These are phyloP conservation scores for Lacanobia oleracea DNA, from an alignment of 2,888 invertebrate species.

Conservation along the genomic window DNA sequence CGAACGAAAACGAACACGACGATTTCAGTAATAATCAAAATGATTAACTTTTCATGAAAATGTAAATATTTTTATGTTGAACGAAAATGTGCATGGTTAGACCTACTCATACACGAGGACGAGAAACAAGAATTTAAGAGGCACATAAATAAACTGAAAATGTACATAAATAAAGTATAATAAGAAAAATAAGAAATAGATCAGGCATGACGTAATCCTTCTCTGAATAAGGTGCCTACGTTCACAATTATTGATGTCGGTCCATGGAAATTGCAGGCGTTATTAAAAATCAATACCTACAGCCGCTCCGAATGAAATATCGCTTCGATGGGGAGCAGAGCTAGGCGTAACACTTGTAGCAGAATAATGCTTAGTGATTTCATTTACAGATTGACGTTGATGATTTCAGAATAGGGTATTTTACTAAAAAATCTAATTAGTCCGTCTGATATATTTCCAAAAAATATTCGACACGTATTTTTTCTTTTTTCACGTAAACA, in stretches of 20 bases:
- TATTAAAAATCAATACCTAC: conserved; percentile 71
- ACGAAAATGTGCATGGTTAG: not conserved
- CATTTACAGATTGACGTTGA: conserved; percentile 1
- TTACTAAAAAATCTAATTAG: too few relatives aligned
- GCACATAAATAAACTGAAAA: conserved; percentile 8
- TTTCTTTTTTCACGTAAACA: too few relatives aligned
- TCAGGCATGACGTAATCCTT: conserved; percentile 62
- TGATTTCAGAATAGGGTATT: not conserved
- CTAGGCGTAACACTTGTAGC: not conserved
- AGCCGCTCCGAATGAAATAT: conserved; percentile 30
- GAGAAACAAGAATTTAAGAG: conserved; percentile 28
- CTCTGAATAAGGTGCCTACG: conserved; percentile 30
- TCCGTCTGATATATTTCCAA: too few relatives aligned
- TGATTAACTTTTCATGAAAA: conserved; percentile 26
- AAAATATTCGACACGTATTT: too few relatives aligned
- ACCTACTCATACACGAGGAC: not conserved
- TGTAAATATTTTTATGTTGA: not conserved
- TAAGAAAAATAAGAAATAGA: too few relatives aligned
- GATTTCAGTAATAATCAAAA: conserved; percentile 37
- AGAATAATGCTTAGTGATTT: not conserved
- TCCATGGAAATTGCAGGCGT: conserved; percentile 62
- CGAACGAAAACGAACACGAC: conserved; percentile 30
- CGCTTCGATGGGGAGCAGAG: conserved; percentile 9
- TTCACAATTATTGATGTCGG: conserved; percentile 46
- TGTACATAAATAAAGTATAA: conserved; percentile 6